phyloP scores from a whole-genome alignment of 2,797 vertebrate species.

The Podarcis siculus region DNA sequence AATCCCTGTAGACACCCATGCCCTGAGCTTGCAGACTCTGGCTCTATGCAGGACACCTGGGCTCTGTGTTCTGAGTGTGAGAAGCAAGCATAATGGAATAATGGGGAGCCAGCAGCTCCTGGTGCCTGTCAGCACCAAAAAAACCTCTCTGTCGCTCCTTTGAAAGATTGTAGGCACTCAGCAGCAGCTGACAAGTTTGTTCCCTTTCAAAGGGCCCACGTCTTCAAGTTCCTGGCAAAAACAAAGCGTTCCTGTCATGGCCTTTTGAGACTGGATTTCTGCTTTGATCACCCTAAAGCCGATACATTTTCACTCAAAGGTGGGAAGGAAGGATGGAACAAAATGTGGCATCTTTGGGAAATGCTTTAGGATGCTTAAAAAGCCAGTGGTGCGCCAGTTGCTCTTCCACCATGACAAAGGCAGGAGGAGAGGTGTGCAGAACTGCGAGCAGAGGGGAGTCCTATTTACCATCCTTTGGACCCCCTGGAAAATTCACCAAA shows the following conservation, averaged over 20 bases:
- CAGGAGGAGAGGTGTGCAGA: too few species aligned
- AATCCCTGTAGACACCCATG: too few species aligned
- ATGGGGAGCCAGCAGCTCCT: conserved; percentile 31
- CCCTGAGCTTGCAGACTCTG: background rate
- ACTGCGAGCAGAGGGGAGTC: too few species aligned
- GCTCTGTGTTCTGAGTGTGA: conserved; percentile 11
- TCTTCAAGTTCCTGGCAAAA: conserved; percentile 58
- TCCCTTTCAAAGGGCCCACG: conserved; percentile 75
- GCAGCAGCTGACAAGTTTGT: conserved; percentile 67
- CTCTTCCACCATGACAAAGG: too few species aligned
- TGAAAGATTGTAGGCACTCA: conserved; percentile 69
- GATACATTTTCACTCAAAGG: conserved; percentile 68
- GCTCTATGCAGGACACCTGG: background rate
- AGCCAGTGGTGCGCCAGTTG: conserved; percentile 24
- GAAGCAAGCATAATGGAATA: conserved; percentile 30
- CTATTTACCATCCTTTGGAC: too few species aligned
- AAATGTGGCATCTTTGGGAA: conserved; percentile 37
- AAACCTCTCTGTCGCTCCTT: conserved; percentile 66
- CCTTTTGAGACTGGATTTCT: conserved; percentile 55
- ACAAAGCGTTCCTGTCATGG: conserved; percentile 61
- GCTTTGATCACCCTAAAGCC: conserved; percentile 79
- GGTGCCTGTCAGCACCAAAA: conserved; percentile 51
- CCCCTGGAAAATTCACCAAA: too few species aligned
- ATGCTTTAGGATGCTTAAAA: conserved; percentile 60
- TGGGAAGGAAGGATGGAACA: conserved; percentile 7